Percentiles rank a stretch among this genome's conserved stretches.
These are phyloP conservation scores for Caenorhabditis angaria DNA, from an alignment of 2,888 invertebrate genomes.

Conservation along the genomic window DNA sequence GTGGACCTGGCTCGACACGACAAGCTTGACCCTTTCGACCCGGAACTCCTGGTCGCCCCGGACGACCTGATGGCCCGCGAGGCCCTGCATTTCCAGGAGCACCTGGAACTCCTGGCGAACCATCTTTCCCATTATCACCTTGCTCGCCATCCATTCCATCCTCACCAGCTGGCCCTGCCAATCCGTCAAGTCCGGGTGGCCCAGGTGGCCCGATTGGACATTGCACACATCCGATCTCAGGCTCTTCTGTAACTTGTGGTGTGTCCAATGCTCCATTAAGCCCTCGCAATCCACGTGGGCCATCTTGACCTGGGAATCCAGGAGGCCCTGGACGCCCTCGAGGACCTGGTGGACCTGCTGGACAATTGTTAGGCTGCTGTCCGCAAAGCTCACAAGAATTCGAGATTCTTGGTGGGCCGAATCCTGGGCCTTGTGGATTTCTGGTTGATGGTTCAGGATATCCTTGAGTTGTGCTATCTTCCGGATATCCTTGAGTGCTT, in stretches of 20 bases:
- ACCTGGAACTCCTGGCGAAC: slow-evolving; percentile 38
- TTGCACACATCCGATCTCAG: slow-evolving; percentile 33
- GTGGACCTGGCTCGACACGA: slow-evolving; percentile 30
- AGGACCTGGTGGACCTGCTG: slow-evolving; percentile 40
- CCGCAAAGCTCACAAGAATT: slow-evolving; percentile 34
- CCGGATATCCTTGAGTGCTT: background rate
- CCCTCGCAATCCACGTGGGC: slow-evolving; percentile 37
- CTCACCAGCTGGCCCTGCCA: slow-evolving; percentile 39
- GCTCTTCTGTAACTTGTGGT: slow-evolving; percentile 16
- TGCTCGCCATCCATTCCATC: slow-evolving; percentile 38
- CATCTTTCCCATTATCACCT: slow-evolving; percentile 37
- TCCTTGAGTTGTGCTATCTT: background rate
- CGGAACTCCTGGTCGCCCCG: slow-evolving; percentile 35
- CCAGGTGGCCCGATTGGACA: slow-evolving; percentile 45
- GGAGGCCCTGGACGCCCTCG: slow-evolving; percentile 43
- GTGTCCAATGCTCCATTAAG: slow-evolving; percentile 26
- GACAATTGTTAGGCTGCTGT: slow-evolving; percentile 33
- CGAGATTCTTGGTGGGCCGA: slow-evolving; percentile 19
- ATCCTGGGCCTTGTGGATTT: slow-evolving; percentile 18
- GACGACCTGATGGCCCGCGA: slow-evolving; percentile 29
- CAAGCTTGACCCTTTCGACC: slow-evolving; percentile 35
- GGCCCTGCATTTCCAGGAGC: slow-evolving; percentile 34
- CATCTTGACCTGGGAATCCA: slow-evolving; percentile 47
- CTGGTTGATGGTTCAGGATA: background rate
- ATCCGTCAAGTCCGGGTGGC: slow-evolving; percentile 32